These are phyloP conservation scores for Protobothrops mucrosquamatus DNA, from an alignment of 2,113 vertebrate species.

Conservation along the genomic window DNA sequence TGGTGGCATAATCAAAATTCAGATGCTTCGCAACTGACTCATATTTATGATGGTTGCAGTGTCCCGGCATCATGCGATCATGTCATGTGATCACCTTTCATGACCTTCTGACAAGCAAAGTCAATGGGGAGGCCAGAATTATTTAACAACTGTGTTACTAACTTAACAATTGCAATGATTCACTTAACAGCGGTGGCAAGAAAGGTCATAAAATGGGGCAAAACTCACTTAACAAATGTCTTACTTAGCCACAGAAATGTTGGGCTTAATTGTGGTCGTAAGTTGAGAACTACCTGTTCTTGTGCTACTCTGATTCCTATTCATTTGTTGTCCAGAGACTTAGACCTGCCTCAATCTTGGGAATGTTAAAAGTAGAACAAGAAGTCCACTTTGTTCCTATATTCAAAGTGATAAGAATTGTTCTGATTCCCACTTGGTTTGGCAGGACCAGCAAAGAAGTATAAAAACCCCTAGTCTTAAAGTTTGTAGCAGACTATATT, in stretches of 20 bases:
- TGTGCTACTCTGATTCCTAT: background rate
- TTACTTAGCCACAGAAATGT: background rate
- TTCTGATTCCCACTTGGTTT: background rate
- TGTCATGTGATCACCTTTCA: background rate
- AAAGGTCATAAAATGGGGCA: background rate
- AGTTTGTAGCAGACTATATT: background rate
- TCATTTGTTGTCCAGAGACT: background rate
- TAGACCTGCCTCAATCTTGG: background rate
- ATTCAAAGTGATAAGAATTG: background rate
- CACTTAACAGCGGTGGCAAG: background rate
- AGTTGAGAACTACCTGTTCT: background rate
- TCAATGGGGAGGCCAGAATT: background rate
- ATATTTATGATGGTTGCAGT: background rate
- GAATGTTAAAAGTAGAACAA: background rate
- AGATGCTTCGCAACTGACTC: background rate
- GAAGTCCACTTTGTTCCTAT: background rate
- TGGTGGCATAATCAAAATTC: background rate
- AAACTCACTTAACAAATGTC: background rate
- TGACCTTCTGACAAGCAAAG: background rate
- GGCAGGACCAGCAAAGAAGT: background rate
- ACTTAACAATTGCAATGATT: background rate
- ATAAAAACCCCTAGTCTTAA: background rate
- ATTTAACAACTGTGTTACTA: background rate
- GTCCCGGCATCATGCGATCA: background rate
- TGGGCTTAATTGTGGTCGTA: background rate